Percentiles rank a stretch among this genome's conserved stretches.
phyloP scores from a whole-genome alignment of 2,888 invertebrate species.

The Drosophila fungiperda region DNA sequence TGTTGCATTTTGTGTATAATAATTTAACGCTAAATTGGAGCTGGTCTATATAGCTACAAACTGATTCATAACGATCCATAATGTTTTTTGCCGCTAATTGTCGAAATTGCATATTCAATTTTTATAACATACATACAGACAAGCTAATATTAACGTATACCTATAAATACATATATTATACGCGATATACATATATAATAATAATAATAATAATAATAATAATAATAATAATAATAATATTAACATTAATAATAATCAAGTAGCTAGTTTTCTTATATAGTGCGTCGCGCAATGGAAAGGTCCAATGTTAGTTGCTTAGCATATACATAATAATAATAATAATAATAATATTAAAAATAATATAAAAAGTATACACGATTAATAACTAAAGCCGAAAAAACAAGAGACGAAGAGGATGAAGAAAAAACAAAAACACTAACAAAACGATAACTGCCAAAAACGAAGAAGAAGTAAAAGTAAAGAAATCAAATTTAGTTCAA shows the following conservation, averaged over 20 bases:
- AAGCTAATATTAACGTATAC: slow-evolving; percentile 39
- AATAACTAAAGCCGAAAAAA: slow-evolving; percentile 28
- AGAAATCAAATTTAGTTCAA: slow-evolving; percentile 64
- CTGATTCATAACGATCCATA: slow-evolving; percentile 6
- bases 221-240: slow-evolving; percentile 32
- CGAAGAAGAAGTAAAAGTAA: slow-evolving; percentile 30
- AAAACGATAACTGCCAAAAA: slow-evolving; percentile 76
- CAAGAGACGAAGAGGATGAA: slow-evolving; percentile 15
- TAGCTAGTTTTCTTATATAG: slow-evolving; percentile 81
- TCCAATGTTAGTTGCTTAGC: slow-evolving; percentile 81
- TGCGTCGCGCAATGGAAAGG: slow-evolving; percentile 81
- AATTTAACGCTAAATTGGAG: slow-evolving; percentile 50
- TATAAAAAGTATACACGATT: slow-evolving; percentile 22
- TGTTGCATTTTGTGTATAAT: slow-evolving; percentile 66
- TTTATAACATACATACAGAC: slow-evolving; percentile 48
- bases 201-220: slow-evolving; percentile 36
- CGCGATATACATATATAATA: slow-evolving; percentile 42
- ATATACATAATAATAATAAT: slow-evolving; percentile 65
- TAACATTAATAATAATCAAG: slow-evolving; percentile 67
- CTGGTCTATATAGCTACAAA: slow-evolving; percentile 20
- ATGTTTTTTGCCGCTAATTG: slow-evolving; percentile 30
- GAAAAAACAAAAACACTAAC: slow-evolving; percentile 53
- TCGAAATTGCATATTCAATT: slow-evolving; percentile 49
- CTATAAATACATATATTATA: slow-evolving; percentile 44
- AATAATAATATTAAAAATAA: slow-evolving; percentile 26